Base-by-base conservation (phyloP, 2,888 invertebrate species). In the Caenorhabditis sinica region DNA sequence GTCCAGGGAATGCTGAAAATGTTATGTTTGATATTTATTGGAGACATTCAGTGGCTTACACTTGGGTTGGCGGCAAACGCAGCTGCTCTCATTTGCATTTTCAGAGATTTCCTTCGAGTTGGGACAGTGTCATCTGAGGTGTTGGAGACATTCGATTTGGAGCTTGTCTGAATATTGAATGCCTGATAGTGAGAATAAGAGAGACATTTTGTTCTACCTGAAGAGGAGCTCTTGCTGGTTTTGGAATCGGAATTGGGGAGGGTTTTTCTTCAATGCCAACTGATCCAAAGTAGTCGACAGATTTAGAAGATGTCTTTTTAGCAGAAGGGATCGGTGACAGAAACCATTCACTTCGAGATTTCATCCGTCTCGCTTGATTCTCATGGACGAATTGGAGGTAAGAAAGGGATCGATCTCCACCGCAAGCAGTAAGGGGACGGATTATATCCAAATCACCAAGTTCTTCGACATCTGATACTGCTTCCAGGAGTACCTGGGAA, bases 291-390 rank as follows among this genome's bases (percentile, higher is more conserved):
- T 82, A 88, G 71, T 90, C 90, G 23, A 87, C 86, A 9, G 90
- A 90, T 68, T 86, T 89, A 11, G 90, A 89, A 13, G 79, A 79
- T 6, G 87, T 83, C 56, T 83, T 86, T 51, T 85, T 86, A 40
- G 77, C 60, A 15, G 86, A 83, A 30, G 85, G 69, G 11, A 82
- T 71, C 8, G 90, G 88, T 15, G 89, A 87, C 2, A 89, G 77
- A 63, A 89, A 89, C 98, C 98, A 98, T 94, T 98, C 97, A 83
- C 97, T 97, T 91, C 98, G 95, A 89, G 97, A 97, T 93, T 96
- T 95, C 96, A 98, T 97, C 91, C 98, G 95, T 93, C 96, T 96
- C 88, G 97, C 96, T 95, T 98, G 98, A 93, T 97, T 95, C 94
- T 97, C 97, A 94, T 97, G 97, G 92, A 96, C 96, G 95, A 96